These are phyloP conservation scores for Apamea monoglypha DNA, from an alignment of 2,888 invertebrate genomes.

Conservation along the genomic window DNA sequence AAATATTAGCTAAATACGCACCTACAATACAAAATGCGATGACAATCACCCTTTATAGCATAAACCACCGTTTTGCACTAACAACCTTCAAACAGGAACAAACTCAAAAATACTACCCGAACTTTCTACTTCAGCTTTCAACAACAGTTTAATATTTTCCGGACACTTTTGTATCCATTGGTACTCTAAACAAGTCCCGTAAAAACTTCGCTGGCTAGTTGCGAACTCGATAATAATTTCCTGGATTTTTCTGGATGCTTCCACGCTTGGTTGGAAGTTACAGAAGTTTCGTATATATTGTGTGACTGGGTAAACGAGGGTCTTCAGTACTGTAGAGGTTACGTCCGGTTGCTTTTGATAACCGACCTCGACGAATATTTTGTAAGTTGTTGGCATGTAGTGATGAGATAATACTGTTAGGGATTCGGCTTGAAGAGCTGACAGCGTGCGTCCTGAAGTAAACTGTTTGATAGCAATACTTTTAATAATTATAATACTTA, in stretches of 20 bases:
- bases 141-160: slow-evolving; percentile 51
- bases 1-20: background rate
- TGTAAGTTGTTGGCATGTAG: background rate
- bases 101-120: slow-evolving; percentile 23
- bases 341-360: no score
- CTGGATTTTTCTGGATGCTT: slow-evolving; percentile 47
- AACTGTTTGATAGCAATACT: no score
- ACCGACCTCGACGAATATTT: background rate
- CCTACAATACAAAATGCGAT: background rate
- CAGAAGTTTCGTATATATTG: slow-evolving; percentile 25
- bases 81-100: slow-evolving; percentile 19
- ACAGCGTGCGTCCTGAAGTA: no score
- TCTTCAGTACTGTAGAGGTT: background rate
- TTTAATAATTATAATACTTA: no score
- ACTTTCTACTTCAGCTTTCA: slow-evolving; percentile 41
- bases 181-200: slow-evolving; percentile 42
- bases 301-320: background rate
- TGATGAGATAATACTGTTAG: no score
- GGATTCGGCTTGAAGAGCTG: no score
- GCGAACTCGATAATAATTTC: slow-evolving; percentile 56
- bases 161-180: slow-evolving; percentile 36
- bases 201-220: slow-evolving; percentile 47
- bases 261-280: slow-evolving; percentile 38
- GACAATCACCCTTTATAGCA: background rate
- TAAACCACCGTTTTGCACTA: background rate